Evolutionary conservation across 2,888 invertebrate genomes (phyloP), one percentile per base, ranked within the genome.

Genomic region (Synergus itoensis): DNA sequence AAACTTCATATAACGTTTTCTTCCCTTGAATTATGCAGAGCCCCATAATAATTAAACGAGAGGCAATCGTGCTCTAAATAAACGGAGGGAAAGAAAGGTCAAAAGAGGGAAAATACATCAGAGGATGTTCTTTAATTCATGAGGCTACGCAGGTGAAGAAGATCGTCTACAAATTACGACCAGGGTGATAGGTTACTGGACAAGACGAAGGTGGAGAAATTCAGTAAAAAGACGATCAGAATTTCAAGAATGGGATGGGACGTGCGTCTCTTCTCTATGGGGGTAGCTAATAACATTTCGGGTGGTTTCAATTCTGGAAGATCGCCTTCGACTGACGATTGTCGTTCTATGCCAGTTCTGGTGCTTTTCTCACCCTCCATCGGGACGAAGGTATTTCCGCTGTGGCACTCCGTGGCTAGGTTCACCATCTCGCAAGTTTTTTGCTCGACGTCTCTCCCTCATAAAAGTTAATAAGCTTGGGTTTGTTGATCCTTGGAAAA

Each of bases 381-480:
- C n/a, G n/a, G 36, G 53, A 40, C 53, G 16, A 73, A 73, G 53
- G 48, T 73, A 57, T 48, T 73, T 73, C 53, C n/a, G n/a, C 40
- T 40, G 36, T 53, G 40, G 53, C 48, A 69, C n/a, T 73, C 14
- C 18, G 12, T 28, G 21, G 36, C 11, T 73, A 7, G 21, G 4
- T 45, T 21, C 67, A 18, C 41, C 21, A 53, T 64, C 36, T 36
- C 77, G 36, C 83, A 84, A 85, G 85, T 80, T 84, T 82, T 53
- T 53, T 53, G n/a, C 18, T 36, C 48, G 48, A 48, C 45, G 18
- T 53, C 40, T 73, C 53, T 73, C 84, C 81, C 86, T 89, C 90
- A 87, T 90, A 90, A 90, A 90, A 90, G 89, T 90, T 90, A 90
- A 90, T 90, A 90, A 90, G 89, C 89, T 87, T 83, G 85, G 87